Conservation (phyloP, 37 sponge, comb jelly and placozoan genomes). For the Tethya wilhelma region DNA sequence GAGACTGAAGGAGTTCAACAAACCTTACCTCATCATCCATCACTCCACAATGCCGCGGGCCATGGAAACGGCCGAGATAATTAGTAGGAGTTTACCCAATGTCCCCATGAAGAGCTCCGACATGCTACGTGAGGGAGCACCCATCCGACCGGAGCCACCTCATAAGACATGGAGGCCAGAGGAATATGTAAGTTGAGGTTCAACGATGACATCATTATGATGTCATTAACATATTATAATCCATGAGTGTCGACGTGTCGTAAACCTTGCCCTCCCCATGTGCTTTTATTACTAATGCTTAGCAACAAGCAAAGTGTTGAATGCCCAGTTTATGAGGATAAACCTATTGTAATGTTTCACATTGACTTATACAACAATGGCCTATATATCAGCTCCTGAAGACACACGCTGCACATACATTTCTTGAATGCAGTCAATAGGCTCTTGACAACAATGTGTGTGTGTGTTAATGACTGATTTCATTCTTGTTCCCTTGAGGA, state of each 20-base stretch:
- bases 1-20: constrained; percentile 72
- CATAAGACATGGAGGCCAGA: constrained; percentile 80
- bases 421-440: too few relatives aligned
- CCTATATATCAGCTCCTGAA: too few relatives aligned
- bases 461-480: too few relatives aligned
- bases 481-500: constrained; percentile 49
- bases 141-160: constrained; percentile 83
- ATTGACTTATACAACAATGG: too few relatives aligned
- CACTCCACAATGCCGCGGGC: constrained; percentile 88
- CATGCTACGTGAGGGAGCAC: constrained; percentile 90
- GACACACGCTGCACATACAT: too few relatives aligned
- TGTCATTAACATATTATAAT: too few relatives aligned
- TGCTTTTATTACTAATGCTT: too few relatives aligned
- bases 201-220: too few relatives aligned
- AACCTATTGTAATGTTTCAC: too few relatives aligned
- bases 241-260: not conserved
- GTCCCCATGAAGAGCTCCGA: constrained; percentile 79
- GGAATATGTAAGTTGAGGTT: constrained; percentile 66
- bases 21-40: constrained; percentile 34
- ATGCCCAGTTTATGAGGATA: too few relatives aligned
- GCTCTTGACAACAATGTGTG: too few relatives aligned
- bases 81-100: constrained; percentile 55
- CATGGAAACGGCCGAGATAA: constrained; percentile 69
- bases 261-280: not conserved
- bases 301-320: too few relatives aligned